Evolutionary conservation across 1,140 invertebrate genomes (phyloP).

Genomic region (Lineus longissimus): DNA sequence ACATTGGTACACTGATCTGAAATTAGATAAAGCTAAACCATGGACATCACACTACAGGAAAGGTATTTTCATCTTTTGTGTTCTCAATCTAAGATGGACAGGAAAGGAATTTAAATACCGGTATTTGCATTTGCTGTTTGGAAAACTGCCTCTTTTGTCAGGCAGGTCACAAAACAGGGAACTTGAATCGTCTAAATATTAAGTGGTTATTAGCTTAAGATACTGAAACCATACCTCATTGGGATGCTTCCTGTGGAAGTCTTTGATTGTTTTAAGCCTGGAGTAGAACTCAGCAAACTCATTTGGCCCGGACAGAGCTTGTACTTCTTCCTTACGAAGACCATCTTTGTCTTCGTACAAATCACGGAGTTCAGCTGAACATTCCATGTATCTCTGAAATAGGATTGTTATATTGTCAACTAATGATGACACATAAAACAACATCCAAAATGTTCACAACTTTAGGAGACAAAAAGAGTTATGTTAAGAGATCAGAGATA

Average conservation of each 20-base stretch:
- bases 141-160: no score
- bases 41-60: no score
- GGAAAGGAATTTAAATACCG: no score
- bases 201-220: no score
- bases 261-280: constrained; percentile 85
- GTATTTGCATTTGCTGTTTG: no score
- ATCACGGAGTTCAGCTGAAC: constrained; percentile 78
- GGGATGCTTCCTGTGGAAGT: constrained; percentile 93
- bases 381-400: constrained; percentile 76
- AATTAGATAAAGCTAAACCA: constrained; percentile 7
- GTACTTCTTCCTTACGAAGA: constrained; percentile 88
- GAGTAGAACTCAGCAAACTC: constrained; percentile 97
- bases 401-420: constrained; percentile 19
- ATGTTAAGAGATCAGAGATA: neutral
- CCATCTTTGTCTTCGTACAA: constrained; percentile 97
- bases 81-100: no score
- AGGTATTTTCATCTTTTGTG: no score
- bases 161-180: no score
- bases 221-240: constrained; percentile 69
- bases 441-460: neutral
- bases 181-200: no score
- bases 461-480: neutral
- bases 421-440: neutral
- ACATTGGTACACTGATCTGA: constrained; percentile 82
- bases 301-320: constrained; percentile 91